Evolutionary conservation across 2,797 vertebrate species (phyloP).

Genomic region (Macrochelys suwanniensis): DNA sequence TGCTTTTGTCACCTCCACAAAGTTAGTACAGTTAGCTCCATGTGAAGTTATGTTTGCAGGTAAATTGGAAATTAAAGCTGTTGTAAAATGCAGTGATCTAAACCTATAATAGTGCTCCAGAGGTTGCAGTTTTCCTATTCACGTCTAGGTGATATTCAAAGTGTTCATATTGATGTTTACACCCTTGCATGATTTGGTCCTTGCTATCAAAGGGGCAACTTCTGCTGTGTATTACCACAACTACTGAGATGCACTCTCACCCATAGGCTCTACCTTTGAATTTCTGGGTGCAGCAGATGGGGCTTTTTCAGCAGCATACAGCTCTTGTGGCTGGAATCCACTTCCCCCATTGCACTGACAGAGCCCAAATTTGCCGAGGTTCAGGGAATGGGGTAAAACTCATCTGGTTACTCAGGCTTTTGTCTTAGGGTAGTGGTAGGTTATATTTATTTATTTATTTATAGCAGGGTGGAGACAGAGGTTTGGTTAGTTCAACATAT

Average conservation of each 20-base stretch:
- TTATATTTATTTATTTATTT: background rate
- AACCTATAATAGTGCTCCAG: no score
- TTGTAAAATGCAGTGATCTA: no score
- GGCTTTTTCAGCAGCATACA: background rate
- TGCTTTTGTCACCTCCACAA: no score
- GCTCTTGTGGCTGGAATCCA: background rate
- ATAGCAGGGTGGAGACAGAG: background rate
- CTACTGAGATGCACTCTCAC: background rate
- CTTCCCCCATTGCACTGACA: background rate
- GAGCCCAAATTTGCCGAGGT: background rate
- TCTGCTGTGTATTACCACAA: background rate
- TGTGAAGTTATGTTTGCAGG: no score
- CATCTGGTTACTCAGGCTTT: background rate
- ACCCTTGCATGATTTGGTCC: background rate
- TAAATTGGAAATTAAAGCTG: no score
- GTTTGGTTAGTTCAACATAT: background rate
- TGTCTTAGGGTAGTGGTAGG: background rate
- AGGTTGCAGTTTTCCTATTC: background rate
- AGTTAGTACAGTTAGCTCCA: no score
- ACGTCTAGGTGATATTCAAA: background rate
- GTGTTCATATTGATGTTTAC: background rate
- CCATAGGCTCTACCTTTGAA: background rate
- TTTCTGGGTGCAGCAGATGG: background rate
- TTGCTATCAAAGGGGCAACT: background rate
- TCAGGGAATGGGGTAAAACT: background rate